phyloP scores from a whole-genome alignment of 2,113 vertebrate species.

The Uropsilus gracilis region DNA sequence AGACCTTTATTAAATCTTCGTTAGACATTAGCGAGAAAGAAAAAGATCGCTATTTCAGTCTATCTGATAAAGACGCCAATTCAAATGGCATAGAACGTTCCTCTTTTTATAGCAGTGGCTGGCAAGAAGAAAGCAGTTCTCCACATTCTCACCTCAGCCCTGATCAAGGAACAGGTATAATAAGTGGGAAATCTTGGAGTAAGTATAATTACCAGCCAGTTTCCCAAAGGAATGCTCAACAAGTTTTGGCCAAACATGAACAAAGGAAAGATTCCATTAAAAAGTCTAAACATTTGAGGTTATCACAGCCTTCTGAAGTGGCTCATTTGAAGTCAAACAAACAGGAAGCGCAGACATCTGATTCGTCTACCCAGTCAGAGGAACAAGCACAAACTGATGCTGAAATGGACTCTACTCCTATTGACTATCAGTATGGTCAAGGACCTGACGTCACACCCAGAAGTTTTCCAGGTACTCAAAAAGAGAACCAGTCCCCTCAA shows the following conservation, averaged over 20 bases:
- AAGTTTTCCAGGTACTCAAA: conserved; percentile 79
- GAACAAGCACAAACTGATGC: conserved; percentile 73
- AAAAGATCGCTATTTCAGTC: conserved; percentile 91
- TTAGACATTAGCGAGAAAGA: conserved; percentile 94
- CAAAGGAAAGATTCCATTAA: conserved; percentile 76
- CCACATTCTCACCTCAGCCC: conserved; percentile 73
- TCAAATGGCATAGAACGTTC: conserved; percentile 81
- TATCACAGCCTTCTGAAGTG: conserved; percentile 80
- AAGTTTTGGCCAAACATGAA: conserved; percentile 73
- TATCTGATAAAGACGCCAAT: conserved; percentile 88
- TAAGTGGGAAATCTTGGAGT: conserved; percentile 81
- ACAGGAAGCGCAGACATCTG: conserved; percentile 65
- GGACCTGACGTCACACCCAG: conserved; percentile 61
- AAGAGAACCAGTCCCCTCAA: conserved; percentile 61
- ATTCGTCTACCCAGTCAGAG: conserved; percentile 73
- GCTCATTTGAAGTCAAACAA: conserved; percentile 77
- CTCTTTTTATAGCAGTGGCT: conserved; percentile 79
- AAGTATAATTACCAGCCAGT: conserved; percentile 83
- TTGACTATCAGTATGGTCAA: conserved; percentile 40
- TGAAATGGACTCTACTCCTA: conserved; percentile 39
- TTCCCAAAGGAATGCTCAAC: conserved; percentile 71
- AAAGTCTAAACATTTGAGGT: conserved; percentile 81
- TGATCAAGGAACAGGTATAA: conserved; percentile 75
- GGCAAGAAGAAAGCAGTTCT: conserved; percentile 84
- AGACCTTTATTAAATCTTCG: conserved; percentile 97